Conservation (phyloP, 2,888 invertebrate species). For the Eupithecia inturbata region DNA sequence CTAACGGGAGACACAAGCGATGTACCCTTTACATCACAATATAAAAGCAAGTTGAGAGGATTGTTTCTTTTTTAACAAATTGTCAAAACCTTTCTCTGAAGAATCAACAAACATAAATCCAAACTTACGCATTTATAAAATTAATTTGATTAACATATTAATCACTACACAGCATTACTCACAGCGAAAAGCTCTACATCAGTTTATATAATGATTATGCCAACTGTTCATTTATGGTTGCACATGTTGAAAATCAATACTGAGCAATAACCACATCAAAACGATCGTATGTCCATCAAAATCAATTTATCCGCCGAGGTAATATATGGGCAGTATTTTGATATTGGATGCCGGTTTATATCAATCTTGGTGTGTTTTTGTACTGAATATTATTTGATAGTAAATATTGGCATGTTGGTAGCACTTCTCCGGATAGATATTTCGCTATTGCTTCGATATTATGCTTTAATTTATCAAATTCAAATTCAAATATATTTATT, state of each 20-base stretch:
- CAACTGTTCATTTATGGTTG: background rate
- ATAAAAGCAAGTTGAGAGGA: background rate
- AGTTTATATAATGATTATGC: background rate
- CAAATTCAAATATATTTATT: too few species aligned
- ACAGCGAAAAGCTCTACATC: background rate
- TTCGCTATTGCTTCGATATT: background rate
- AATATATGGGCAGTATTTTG: constrained; percentile 1
- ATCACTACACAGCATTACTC: background rate
- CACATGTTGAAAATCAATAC: background rate
- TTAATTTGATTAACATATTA: background rate
- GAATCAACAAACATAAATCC: background rate
- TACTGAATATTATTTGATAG: background rate
- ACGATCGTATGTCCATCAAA: background rate
- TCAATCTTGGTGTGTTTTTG: background rate
- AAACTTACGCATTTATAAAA: background rate
- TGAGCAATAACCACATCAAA: background rate
- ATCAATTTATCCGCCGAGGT: background rate
- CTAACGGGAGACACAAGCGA: background rate
- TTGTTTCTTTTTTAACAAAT: background rate
- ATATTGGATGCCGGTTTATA: background rate
- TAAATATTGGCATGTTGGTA: background rate
- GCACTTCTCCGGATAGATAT: background rate
- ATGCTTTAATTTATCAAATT: too few species aligned
- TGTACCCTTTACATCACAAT: background rate
- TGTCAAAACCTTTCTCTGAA: too few species aligned